Evolutionary conservation across 2,113 vertebrate genomes (phyloP).

Genomic region (Pedetes capensis): DNA sequence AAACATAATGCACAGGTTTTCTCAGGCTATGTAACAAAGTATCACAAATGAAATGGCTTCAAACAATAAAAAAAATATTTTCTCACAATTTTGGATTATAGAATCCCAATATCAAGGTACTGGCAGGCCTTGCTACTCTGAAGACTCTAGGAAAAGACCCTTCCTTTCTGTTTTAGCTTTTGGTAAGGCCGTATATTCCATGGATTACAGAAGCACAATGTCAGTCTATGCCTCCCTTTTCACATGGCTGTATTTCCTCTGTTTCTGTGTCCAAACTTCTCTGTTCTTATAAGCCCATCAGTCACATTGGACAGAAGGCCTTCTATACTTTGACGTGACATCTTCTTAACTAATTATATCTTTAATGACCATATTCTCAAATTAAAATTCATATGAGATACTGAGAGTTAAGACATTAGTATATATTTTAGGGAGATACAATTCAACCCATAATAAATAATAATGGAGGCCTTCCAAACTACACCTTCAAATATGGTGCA

Average conservation of each 20-base stretch:
- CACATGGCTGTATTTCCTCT: too few species aligned
- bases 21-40: too few species aligned
- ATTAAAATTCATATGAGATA: too few species aligned
- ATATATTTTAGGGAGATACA: too few species aligned
- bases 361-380: neutral
- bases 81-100: neutral
- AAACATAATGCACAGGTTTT: neutral
- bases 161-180: neutral
- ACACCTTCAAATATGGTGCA: neutral
- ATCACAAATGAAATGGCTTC: neutral
- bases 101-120: neutral
- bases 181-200: too few species aligned
- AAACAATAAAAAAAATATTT: neutral
- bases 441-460: too few species aligned
- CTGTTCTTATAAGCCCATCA: neutral
- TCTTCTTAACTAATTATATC: neutral
- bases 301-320: neutral
- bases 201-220: too few species aligned
- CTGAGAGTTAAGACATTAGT: neutral
- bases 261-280: neutral
- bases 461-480: neutral
- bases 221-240: too few species aligned
- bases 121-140: neutral
- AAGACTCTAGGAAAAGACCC: neutral
- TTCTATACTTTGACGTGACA: neutral